These are phyloP conservation scores for human (Homo sapiens) DNA, from an alignment of 2,113 vertebrate genomes.

Conservation along the genomic window GRCh38 chr15:55877501-55878000, in stretches of 20 bases:
- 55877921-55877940: background rate
- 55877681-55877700: background rate
- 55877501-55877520: background rate
- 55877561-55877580: background rate
- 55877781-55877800: background rate
- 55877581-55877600: background rate
- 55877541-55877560: background rate
- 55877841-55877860: background rate
- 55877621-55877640: background rate
- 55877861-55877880: background rate
- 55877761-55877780: background rate
- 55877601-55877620: background rate
- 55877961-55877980: background rate
- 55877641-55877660: background rate
- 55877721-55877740: background rate
- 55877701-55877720: background rate
- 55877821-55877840: background rate
- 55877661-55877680: background rate
- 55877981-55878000: background rate
- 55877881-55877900: background rate
- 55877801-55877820: background rate
- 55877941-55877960: background rate
- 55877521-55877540: background rate
- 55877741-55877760: background rate
- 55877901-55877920: background rate